phyloP scores from a whole-genome alignment of 1,140 invertebrate genomes.

The Calephelis virginiensis region DNA sequence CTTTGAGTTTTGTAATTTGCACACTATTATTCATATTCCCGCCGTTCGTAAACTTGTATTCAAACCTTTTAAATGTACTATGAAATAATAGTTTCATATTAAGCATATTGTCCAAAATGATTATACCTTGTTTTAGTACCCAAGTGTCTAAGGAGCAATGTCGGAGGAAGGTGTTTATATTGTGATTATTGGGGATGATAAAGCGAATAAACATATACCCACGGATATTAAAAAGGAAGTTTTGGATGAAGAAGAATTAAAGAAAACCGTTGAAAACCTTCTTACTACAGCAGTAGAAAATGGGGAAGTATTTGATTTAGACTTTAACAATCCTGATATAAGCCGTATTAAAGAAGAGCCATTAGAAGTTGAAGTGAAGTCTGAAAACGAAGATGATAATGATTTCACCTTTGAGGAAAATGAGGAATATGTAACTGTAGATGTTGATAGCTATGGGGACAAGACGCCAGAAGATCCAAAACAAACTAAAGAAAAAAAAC shows the following conservation, averaged over 20 bases:
- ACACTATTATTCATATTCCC: too few species aligned
- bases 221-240: slow-evolving; percentile 39
- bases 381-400: slow-evolving; percentile 5
- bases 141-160: slow-evolving; percentile 25
- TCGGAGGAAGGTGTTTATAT: slow-evolving; percentile 53
- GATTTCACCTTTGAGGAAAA: slow-evolving; percentile 25
- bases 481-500: slow-evolving; percentile 2
- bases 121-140: too few species aligned
- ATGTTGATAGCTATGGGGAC: slow-evolving; percentile 26
- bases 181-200: slow-evolving; percentile 53
- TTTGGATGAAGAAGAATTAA: slow-evolving; percentile 31
- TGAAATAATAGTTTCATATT: too few species aligned
- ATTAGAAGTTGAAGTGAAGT: background rate
- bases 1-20: too few species aligned
- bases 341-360: background rate
- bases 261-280: slow-evolving; percentile 26
- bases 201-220: slow-evolving; percentile 20
- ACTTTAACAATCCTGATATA: slow-evolving; percentile 19
- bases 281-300: slow-evolving; percentile 11
- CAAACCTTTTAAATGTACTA: too few species aligned
- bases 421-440: slow-evolving; percentile 10
- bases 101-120: too few species aligned
- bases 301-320: slow-evolving; percentile 5
- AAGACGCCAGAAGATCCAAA: slow-evolving; percentile 18
- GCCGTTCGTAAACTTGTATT: too few species aligned